phyloP scores from a whole-genome alignment of 2,113 vertebrate species.

The Malurus melanocephalus region DNA sequence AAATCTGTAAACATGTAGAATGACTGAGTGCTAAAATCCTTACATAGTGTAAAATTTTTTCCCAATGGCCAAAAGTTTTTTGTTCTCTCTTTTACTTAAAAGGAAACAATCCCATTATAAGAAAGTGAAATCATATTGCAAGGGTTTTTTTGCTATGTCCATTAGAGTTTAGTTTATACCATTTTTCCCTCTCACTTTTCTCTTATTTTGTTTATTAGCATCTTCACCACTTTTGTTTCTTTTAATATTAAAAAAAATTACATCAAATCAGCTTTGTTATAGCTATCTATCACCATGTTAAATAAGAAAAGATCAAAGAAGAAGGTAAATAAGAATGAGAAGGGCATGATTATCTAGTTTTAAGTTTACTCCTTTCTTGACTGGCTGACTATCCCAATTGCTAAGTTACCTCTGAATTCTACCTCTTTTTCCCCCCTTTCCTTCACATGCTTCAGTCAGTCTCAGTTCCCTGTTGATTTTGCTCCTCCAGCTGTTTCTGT shows the following conservation, averaged over 20 bases:
- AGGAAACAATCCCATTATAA: background rate
- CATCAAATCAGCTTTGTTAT: background rate
- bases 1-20: background rate
- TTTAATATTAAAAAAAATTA: background rate
- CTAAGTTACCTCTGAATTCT: background rate
- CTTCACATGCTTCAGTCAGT: background rate
- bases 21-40: background rate
- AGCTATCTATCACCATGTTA: accelerated
- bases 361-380: background rate
- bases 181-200: background rate
- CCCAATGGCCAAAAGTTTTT: background rate
- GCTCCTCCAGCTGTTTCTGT: background rate
- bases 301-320: background rate
- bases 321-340: background rate
- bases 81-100: background rate
- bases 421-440: background rate
- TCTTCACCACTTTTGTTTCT: background rate
- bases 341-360: background rate
- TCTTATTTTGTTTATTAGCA: background rate
- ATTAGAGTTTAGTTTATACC: background rate
- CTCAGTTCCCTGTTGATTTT: background rate
- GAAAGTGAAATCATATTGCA: background rate
- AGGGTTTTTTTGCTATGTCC: background rate
- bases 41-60: background rate
- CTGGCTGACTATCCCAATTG: background rate